Conservation (phyloP, 1,140 invertebrate species). For the Heliconius hermathena region DNA sequence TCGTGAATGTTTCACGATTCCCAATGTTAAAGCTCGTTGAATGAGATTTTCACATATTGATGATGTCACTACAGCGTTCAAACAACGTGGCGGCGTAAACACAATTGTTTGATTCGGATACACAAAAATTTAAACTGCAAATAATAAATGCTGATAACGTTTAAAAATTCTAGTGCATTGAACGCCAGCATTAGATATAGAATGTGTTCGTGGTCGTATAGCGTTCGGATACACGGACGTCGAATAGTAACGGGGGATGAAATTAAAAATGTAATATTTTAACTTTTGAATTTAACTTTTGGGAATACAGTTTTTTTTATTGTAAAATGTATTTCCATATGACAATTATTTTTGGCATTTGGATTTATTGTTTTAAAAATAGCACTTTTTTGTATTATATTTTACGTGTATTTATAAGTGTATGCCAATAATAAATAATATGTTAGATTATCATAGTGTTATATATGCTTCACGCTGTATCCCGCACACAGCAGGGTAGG, state of each 20-base stretch:
- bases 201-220: background rate
- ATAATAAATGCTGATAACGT: constrained; percentile 48
- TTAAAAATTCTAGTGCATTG: constrained; percentile 28
- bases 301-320: background rate
- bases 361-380: constrained; percentile 6
- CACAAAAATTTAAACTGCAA: constrained; percentile 50
- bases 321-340: background rate
- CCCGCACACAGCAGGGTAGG: too few species aligned
- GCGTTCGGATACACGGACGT: background rate
- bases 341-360: background rate
- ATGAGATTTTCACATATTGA: constrained; percentile 75
- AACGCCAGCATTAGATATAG: constrained; percentile 18
- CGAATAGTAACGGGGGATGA: background rate
- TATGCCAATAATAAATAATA: background rate
- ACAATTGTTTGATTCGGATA: constrained; percentile 66
- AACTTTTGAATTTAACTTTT: constrained; percentile 11
- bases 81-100: constrained; percentile 59
- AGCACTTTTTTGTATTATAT: constrained; percentile 3
- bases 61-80: constrained; percentile 65
- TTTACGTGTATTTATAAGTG: background rate
- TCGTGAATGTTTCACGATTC: constrained; percentile 68
- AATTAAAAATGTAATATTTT: constrained; percentile 15
- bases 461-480: too few species aligned
- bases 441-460: background rate
- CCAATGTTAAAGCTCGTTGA: constrained; percentile 59